Evolutionary conservation across 2,797 vertebrate species (phyloP), one percentile per base, ranked within the genome.

Genomic region (Lepilemur ruficaudatus): DNA sequence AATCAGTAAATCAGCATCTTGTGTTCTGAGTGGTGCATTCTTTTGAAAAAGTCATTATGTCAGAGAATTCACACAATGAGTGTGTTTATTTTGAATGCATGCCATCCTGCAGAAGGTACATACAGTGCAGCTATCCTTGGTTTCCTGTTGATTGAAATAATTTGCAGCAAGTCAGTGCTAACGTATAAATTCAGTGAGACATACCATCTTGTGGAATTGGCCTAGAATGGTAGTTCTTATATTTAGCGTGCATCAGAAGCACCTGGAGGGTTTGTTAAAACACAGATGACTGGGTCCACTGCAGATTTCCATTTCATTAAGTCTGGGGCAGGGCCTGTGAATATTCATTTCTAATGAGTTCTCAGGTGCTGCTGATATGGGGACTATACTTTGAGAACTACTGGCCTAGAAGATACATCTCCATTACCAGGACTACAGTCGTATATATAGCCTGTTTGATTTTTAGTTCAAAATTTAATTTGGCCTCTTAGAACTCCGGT

Each of bases 1-100:
- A 97, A 95, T 88, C 75, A 95, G 91, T 91, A 96, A 89, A 83
- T 94, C 73, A 94, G 90, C 57, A 46, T 87, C 90, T 85, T 95
- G 32, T 87, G 43, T 96, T 95, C 93, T 79, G 35, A 95, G 65
- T 38, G 79, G 41, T 84, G n/a, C 93, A 76, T 91, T 97, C 92
- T 96, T 96, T 96, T 80, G 91, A 91, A 94, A 94, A 89, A 72
- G 92, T 70, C 73, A 95, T 91, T 85, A 57, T 96, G 38, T 88
- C 89, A 63, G 80, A 89, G 93, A 96, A 96, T 95, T 72, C 35
- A 96, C 50, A 87, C 28, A 63, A 7, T 95, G 93, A 48, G 86
- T 78, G 85, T 96, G 80, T 76, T 95, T 94, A 69, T 93, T 97
- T 94, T 96, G 97, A 94, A 82, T 84, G 11, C 12, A 18, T 95